A percentile compares a stretch with the other conserved stretches of the same genome.
These are phyloP conservation scores for Cyrtodaria siliqua DNA, from an alignment of 2,888 invertebrate species.

Conservation along the genomic window DNA sequence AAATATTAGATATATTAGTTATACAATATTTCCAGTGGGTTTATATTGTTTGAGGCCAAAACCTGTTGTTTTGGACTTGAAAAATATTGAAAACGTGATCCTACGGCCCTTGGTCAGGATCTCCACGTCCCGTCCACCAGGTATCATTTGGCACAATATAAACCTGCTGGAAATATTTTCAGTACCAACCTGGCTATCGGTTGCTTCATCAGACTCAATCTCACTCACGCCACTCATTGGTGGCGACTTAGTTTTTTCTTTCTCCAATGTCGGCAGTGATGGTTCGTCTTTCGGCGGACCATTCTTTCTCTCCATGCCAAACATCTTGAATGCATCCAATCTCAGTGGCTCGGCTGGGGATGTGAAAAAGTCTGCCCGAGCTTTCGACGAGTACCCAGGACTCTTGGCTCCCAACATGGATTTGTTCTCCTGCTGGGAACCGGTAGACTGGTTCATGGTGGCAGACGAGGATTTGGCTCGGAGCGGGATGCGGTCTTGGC, in stretches of 20 bases:
- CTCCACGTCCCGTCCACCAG: no score
- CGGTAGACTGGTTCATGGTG: background rate
- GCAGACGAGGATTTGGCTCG: conserved; percentile 13
- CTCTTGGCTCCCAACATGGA: background rate
- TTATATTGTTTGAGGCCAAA: no score
- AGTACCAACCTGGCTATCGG: conserved; percentile 58
- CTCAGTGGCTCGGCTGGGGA: conserved; percentile 82
- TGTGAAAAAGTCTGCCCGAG: conserved; percentile 83
- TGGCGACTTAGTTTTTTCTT: conserved; percentile 13
- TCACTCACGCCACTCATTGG: conserved; percentile 78
- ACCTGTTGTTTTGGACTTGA: no score
- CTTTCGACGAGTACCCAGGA: conserved; percentile 62
- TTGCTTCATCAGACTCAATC: conserved; percentile 75
- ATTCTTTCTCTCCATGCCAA: conserved; percentile 70
- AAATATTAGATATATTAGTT: no score
- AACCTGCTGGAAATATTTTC: no score
- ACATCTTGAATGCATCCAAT: conserved; percentile 82
- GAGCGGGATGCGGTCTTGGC: conserved; percentile 31
- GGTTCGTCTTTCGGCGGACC: conserved; percentile 34
- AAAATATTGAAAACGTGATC: no score
- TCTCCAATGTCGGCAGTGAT: background rate
- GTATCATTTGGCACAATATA: no score
- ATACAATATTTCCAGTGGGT: no score
- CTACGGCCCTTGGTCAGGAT: no score
- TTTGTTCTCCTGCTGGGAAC: no score